phyloP scores from a whole-genome alignment of 1,140 invertebrate species.

The Drosophila orena region DNA sequence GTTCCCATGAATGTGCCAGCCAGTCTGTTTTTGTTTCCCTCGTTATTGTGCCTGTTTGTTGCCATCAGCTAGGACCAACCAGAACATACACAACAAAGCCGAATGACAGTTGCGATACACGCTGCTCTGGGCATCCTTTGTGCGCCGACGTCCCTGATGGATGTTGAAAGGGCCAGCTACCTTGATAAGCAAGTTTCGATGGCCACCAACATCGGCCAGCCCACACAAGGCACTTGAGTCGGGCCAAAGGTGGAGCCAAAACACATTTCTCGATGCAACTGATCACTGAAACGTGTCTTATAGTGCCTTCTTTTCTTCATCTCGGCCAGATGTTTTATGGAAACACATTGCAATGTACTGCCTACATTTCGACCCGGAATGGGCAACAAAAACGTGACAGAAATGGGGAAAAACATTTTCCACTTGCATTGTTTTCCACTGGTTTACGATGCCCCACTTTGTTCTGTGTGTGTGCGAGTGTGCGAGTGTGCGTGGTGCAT shows the following conservation, averaged over 20 bases:
- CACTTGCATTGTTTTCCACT: conserved; percentile 64
- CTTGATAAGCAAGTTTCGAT: conserved; percentile 11
- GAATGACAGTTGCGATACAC: conserved; percentile 35
- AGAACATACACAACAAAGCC: conserved; percentile 21
- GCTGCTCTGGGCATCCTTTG: conserved; percentile 35
- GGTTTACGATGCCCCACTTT: conserved; percentile 65
- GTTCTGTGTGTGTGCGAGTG: conserved; percentile 10
- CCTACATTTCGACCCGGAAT: conserved; percentile 19
- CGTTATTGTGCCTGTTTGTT: conserved; percentile 28
- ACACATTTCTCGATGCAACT: conserved; percentile 1
- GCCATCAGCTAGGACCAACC: conserved; percentile 20
- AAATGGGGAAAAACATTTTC: conserved; percentile 40
- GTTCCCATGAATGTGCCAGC: conserved; percentile 49
- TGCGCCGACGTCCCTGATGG: conserved; percentile 16
- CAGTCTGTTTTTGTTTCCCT: conserved; percentile 41
- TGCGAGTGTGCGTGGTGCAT: conserved; percentile 42
- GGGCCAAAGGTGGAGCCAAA: conserved; percentile 19
- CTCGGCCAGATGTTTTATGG: neutral
- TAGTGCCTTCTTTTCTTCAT: neutral
- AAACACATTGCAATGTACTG: conserved; percentile 12
- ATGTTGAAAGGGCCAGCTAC: neutral
- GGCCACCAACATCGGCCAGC: neutral
- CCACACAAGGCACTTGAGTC: conserved; percentile 4
- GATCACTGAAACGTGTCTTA: conserved; percentile 5
- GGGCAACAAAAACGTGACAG: conserved; percentile 29